phyloP scores from a whole-genome alignment of 1,140 invertebrate species.

The Camponotus pennsylvanicus region DNA sequence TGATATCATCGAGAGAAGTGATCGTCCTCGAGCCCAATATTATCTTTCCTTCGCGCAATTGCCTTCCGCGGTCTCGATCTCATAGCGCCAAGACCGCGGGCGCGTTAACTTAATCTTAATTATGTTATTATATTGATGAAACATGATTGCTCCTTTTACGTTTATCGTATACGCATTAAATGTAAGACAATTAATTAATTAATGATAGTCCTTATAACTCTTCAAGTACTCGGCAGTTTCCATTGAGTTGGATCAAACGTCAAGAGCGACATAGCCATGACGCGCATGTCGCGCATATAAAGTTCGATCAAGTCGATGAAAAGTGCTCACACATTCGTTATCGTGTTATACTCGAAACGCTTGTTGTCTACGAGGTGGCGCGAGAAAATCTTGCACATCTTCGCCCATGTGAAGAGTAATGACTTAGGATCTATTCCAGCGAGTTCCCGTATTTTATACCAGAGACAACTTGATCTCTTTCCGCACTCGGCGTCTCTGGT shows the following conservation, averaged over 20 bases:
- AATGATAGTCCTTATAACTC: constrained; percentile 44
- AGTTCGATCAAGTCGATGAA: constrained; percentile 84
- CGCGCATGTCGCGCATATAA: neutral
- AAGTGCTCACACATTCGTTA: constrained; percentile 78
- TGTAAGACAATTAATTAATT: constrained; percentile 64
- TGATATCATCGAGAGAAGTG: constrained; percentile 65
- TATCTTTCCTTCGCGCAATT: constrained; percentile 71
- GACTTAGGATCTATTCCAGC: constrained; percentile 40
- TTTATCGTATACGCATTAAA: constrained; percentile 71
- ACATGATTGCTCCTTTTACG: constrained; percentile 63
- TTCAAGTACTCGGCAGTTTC: constrained; percentile 78
- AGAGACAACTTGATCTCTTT: constrained; percentile 29
- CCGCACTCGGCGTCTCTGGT: neutral
- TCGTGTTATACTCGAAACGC: constrained; percentile 71
- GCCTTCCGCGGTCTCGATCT: constrained; percentile 45
- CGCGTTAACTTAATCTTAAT: constrained; percentile 71
- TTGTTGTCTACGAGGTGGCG: constrained; percentile 74
- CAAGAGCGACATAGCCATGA: neutral
- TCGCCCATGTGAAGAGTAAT: constrained; percentile 42
- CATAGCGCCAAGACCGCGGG: constrained; percentile 46
- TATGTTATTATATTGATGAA: constrained; percentile 70
- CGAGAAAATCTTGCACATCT: constrained; percentile 71
- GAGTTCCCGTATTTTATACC: neutral
- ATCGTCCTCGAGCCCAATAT: constrained; percentile 86
- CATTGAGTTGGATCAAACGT: constrained; percentile 80